Evolutionary conservation across 2,797 vertebrate genomes (phyloP), one percentile per base, ranked within the genome.

Genomic region (Megaceryle alcyon): DNA sequence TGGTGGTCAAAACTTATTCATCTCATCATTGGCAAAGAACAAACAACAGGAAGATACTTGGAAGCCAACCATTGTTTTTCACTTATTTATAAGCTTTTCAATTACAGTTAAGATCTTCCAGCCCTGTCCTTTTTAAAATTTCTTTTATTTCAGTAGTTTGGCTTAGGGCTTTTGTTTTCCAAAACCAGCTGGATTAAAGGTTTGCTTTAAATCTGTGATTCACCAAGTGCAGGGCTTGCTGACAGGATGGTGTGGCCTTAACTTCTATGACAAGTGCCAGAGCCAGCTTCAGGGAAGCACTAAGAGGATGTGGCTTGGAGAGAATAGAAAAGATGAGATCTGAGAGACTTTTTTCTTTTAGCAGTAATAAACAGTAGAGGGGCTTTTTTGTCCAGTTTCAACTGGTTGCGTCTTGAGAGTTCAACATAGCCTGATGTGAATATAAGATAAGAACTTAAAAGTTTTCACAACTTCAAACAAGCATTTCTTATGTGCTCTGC

Each of bases 21-120:
- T 61, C 23, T 63, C 61, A 53, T 71, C 57, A 37, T 17, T 85
- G 71, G 31, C 78, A 78, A 82, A 65, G 57, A 89, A 70, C 76
- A 94, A 57, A 57, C 68, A 89, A 59, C 17, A 71, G 75, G 64
- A 89, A 89, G 14, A 64, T 64, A 60, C 37, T 80, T 89, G 64
- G 76, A 85, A 64, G 46, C 39, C 79, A 80, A 14, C 14, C 49
- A 77, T 86, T 88, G 43, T 17, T 94, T 91, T 85, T 75, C 48
- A 23, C 31, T 85, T 93, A 69, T 35, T 95, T 87, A 73, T 51
- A 82, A 81, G 91, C 39, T 73, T 82, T 90, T 80, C 86, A 91
- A 87, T 94, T 57, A 13, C 18, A 60, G 10, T 86, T 71, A 9
- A 91, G 81, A 92, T 31, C 33, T 71, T 46, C 22, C 87, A 89